Evolutionary conservation across 2,113 vertebrate genomes (phyloP).

Genomic region (Capreolus pygargus): DNA sequence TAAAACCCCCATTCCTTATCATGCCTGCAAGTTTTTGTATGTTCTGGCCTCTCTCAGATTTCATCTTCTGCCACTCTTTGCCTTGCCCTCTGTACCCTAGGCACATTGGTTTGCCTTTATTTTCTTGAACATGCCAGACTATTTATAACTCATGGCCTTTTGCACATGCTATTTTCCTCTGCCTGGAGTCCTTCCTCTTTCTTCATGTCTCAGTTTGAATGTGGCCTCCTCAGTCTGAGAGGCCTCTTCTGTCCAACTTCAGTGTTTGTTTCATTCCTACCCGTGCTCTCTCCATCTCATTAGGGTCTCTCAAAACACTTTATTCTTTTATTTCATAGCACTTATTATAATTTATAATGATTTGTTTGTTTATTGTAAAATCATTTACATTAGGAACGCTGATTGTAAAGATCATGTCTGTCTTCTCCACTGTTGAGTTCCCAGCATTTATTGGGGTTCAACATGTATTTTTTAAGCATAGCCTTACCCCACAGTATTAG

Average conservation of each 20-base stretch:
- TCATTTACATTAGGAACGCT: background rate
- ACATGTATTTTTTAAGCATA: slow-evolving; percentile 6
- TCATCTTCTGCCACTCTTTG: background rate
- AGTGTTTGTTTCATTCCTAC: background rate
- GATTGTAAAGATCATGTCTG: background rate
- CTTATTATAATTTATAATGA: slow-evolving; percentile 22
- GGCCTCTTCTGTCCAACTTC: background rate
- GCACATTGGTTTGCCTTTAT: background rate
- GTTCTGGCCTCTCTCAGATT: background rate
- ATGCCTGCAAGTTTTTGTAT: background rate
- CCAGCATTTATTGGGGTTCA: background rate
- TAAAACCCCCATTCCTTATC: background rate
- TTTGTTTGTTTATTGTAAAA: slow-evolving; percentile 31
- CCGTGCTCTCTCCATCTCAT: background rate
- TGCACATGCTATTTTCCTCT: background rate
- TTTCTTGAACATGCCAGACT: background rate
- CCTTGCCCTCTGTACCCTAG: background rate
- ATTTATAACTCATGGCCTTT: background rate
- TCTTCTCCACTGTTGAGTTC: background rate
- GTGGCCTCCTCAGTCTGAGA: background rate
- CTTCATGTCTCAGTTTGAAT: background rate
- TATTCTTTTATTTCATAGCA: background rate
- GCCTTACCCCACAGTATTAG: background rate
- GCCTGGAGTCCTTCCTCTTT: background rate
- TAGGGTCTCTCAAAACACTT: background rate